phyloP scores from a whole-genome alignment of 2,888 invertebrate genomes.

The Machimus atricapillus region DNA sequence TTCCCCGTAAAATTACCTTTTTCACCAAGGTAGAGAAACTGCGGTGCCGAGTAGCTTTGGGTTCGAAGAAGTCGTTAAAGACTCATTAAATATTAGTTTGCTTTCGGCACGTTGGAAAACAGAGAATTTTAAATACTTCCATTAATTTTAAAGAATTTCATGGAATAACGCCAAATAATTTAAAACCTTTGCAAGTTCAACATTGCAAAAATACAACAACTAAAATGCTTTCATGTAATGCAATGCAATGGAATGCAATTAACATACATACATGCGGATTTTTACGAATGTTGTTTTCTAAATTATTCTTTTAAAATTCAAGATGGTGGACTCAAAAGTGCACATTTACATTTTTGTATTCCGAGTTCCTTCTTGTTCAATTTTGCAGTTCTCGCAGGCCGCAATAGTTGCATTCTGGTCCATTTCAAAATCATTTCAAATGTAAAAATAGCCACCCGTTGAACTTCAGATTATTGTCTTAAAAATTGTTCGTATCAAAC shows the following conservation, averaged over 20 bases:
- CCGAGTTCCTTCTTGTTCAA: no score
- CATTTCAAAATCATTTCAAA: no score
- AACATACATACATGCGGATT: neutral
- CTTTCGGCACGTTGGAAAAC: neutral
- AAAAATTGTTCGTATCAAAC: no score
- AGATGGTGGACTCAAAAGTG: no score
- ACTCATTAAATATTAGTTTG: neutral
- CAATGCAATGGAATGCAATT: neutral
- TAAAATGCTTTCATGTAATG: neutral
- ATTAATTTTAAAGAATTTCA: neutral
- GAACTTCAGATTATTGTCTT: no score
- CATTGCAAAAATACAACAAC: neutral
- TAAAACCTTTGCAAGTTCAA: neutral
- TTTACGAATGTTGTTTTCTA: no score
- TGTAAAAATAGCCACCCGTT: no score
- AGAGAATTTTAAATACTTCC: neutral
- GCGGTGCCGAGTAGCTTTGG: neutral
- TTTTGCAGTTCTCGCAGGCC: no score
- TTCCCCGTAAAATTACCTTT: neutral
- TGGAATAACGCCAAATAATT: neutral
- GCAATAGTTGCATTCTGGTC: no score
- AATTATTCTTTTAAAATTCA: no score
- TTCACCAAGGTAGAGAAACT: neutral
- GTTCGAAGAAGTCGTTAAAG: neutral
- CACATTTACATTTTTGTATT: no score